Evolutionary conservation across 30 jellyfish, hydroid and myxozoan genomes (phyloP).

Genomic region (Aurelia aurita complex sp. Pacific): DNA sequence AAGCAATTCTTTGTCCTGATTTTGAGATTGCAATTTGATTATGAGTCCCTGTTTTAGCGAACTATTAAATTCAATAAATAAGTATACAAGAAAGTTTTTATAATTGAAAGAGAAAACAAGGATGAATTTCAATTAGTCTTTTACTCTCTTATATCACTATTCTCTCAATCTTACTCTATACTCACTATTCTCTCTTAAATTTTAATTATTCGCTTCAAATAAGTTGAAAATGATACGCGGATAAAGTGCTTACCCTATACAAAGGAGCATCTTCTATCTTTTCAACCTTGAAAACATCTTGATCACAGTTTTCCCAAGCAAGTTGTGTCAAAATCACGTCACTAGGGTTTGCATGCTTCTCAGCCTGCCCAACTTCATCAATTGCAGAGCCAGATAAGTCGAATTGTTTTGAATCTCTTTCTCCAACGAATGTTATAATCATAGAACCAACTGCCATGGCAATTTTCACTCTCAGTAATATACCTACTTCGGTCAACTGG

Average conservation of each 20-base stretch:
- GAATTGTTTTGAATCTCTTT: constrained; percentile 75
- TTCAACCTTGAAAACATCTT: constrained; percentile 62
- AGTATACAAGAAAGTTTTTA: no score
- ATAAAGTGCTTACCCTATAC: constrained; percentile 49
- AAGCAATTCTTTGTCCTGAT: no score
- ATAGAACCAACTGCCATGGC: constrained; percentile 96
- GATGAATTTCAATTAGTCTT: no score
- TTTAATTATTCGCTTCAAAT: no score
- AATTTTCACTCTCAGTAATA: constrained; percentile 80
- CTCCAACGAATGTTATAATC: constrained; percentile 90
- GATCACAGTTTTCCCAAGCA: constrained; percentile 94
- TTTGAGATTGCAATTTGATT: no score
- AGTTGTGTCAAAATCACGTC: constrained; percentile 79
- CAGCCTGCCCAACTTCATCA: constrained; percentile 94
- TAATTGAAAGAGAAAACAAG: no score
- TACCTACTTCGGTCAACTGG: constrained; percentile 87
- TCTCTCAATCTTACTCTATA: no score
- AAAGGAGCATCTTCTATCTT: constrained; percentile 44
- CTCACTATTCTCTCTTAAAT: no score
- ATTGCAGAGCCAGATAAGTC: constrained; percentile 93
- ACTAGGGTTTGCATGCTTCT: constrained; percentile 92
- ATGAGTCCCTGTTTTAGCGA: no score
- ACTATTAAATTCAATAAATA: no score
- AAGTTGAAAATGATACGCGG: no score
- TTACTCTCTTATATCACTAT: no score